A percentile compares a stretch with the other conserved stretches of the same genome.
Conservation (phyloP, 2,888 invertebrate species). For the Morinoia aosen region DNA sequence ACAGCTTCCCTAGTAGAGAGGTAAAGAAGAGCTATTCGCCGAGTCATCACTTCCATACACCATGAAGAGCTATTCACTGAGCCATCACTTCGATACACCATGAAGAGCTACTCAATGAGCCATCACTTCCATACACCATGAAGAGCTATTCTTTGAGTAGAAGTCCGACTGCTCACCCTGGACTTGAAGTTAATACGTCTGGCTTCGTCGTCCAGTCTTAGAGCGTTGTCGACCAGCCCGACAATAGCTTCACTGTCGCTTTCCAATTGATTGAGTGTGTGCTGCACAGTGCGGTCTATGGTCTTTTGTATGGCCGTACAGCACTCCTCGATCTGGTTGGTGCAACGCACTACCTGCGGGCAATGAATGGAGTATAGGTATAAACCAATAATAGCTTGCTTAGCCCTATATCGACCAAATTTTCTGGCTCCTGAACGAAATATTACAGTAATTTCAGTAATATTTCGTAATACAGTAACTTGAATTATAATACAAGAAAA, state of each 20-base stretch:
- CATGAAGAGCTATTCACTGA: not conserved
- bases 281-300: conserved; percentile 75
- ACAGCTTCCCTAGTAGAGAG: not conserved
- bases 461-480: no score
- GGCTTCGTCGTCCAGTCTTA: conserved; percentile 71
- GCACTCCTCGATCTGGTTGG: conserved; percentile 76
- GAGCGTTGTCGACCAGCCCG: conserved; percentile 71
- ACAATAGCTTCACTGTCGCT: conserved; percentile 74
- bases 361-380: conserved; percentile 17
- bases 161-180: conserved; percentile 54
- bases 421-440: not conserved
- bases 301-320: conserved; percentile 75
- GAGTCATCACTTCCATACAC: no score
- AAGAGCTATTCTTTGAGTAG: not conserved
- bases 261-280: conserved; percentile 75
- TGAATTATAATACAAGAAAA: no score
- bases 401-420: not conserved
- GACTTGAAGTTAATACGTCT: conserved; percentile 67
- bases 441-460: not conserved
- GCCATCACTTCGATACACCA: not conserved
- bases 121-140: not conserved
- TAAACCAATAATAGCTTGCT: not conserved
- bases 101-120: not conserved
- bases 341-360: conserved; percentile 72
- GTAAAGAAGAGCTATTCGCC: not conserved